Base-by-base conservation (phyloP, 2,888 invertebrate species). In the Caenorhabditis afra region DNA sequence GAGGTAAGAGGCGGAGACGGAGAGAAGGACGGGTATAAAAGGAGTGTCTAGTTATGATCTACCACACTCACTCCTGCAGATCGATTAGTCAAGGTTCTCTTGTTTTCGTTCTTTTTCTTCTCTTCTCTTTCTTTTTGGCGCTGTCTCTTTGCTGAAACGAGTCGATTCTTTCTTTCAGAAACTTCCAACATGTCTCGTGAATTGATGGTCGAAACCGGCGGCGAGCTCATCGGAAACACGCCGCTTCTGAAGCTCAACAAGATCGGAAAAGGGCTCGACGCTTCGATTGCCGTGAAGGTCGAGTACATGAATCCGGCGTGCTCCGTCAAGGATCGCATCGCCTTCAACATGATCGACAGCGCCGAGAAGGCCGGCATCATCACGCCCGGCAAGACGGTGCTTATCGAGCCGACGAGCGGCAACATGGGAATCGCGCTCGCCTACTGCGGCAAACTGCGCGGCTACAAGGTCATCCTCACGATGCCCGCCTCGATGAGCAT, bases 341-440 rank as follows among this genome's bases (percentile, higher is more conserved):
- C 87, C 4, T 81, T 78, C 35, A 83, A 77, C 22, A 90, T 90
- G 90, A 86, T 90, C 41, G 85, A 85, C 18, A 79, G 65, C 0
- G 84, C 87, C n/a, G 87, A 87, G 53, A 83, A 84, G 65, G 85
- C 77, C 10, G 87, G 87, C 16, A 23, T 76, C 41, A 86, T 88
- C 71, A 78, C 73, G n/a, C 86, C 86, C 5, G 87, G 86, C 50
- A 82, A 85, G 53, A 82, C 82, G 4, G 83, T 86, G 11, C 78
- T 88, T 47, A 82, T 88, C 62, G 88, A 88, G 62, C 83, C 87
- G 11, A 88, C 88, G 3, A 85, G 85, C 45, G 88, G 88, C 29
- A 90, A 90, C 70, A 88, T 87, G 83, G 90, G 90, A 45, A 88
- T 89, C 52, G 89, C 86, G 3, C 73, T 90, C 45, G 89, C 90